Evolutionary conservation across 2,888 invertebrate species (phyloP), one percentile per base, ranked within the genome.

Genomic region (Salpingus planirostris): DNA sequence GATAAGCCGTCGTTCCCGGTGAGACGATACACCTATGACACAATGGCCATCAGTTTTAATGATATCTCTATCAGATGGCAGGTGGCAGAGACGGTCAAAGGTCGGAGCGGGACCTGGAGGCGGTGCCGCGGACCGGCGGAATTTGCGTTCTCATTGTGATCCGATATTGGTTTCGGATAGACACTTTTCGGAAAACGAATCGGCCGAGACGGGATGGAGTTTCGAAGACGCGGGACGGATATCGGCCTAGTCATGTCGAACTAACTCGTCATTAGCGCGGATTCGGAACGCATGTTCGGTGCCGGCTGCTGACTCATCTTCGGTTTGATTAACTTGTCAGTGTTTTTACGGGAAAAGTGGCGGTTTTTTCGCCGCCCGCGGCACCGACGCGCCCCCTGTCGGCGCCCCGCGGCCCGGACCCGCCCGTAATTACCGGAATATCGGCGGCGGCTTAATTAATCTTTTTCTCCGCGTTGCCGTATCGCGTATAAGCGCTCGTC

Each of bases 241-340:
- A 54, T 52, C 34, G 31, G 38, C 38, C 55, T 32, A 53, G 57
- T 59, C 58, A 57, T 49, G 55, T 48, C 42, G 46, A 46, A 44
- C 48, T 48, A 35, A 52, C 55, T 49, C 50, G 54, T 60, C 59
- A 61, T 61, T 60, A 61, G 55, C 42, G 46, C 45, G 42, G 49
- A 59, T 60, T 60, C 51, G 55, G 55, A 50, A 61, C 59, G 61
- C 59, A 59, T 58, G 54, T 60, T 60, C 54, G 47, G 52, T 50
- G 50, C 55, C 50, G 48, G 60, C 58, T 50, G 60, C 59, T 54
- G 55, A 59, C 42, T 60, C 60, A 60, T 47, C 43, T 38, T 34
- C 42, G 42, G 48, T 56, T 61, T 60, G 62, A 62, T 62, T 62
- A 60, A 62, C 62, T 61, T 61, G 61, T 62, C 61, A 62, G 60